These are phyloP conservation scores for Odontamblyopus lacepedii DNA, from an alignment of 2,797 vertebrate species.

Conservation along the genomic window DNA sequence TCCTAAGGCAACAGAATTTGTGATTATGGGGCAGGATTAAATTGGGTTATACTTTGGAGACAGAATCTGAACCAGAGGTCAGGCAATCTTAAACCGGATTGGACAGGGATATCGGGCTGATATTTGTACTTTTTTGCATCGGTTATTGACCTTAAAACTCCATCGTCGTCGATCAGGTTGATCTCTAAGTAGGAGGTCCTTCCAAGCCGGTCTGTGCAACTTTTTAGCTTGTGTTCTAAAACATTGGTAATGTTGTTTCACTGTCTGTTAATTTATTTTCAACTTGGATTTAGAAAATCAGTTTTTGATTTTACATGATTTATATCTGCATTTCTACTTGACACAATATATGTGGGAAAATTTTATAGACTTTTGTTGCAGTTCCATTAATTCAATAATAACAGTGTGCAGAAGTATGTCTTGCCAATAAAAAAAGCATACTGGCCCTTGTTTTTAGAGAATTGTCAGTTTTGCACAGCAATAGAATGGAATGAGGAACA, in stretches of 20 bases:
- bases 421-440: background rate
- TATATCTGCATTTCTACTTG: no score
- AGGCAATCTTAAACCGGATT: constrained; percentile 47
- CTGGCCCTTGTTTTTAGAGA: background rate
- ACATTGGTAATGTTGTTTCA: constrained; percentile 11
- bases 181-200: constrained; percentile 28
- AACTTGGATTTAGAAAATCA: background rate
- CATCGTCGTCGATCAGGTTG: no score
- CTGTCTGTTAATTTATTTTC: background rate
- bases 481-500: background rate
- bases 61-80: constrained; percentile 62
- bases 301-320: background rate
- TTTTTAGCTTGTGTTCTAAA: constrained; percentile 39
- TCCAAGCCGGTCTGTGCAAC: constrained; percentile 26
- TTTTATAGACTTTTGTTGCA: background rate
- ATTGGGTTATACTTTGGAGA: constrained; percentile 69
- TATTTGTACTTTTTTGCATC: no score
- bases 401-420: background rate
- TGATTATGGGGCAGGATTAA: constrained; percentile 77
- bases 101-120: constrained; percentile 16
- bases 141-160: no score
- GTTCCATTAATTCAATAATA: background rate
- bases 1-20: constrained; percentile 46
- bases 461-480: background rate
- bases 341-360: background rate